Evolutionary conservation across 2,113 vertebrate genomes (phyloP).

Genomic region (Osmerus eperlanus): DNA sequence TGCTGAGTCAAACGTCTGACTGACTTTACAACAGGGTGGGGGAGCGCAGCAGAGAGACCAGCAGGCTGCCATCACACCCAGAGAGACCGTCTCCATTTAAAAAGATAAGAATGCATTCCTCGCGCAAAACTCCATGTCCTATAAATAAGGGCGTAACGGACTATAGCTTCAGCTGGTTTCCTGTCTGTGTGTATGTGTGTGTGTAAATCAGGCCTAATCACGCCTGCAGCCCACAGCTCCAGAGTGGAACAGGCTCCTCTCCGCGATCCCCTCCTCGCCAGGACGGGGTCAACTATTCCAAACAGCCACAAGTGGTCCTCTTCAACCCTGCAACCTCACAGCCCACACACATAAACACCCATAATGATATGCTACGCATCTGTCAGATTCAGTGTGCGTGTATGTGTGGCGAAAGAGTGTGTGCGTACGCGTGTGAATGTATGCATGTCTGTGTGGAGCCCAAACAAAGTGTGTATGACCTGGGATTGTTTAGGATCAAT

Average conservation of each 20-base stretch:
- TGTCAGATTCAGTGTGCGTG: constrained; percentile 19
- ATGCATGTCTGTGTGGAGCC: not conserved
- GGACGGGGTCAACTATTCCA: constrained; percentile 22
- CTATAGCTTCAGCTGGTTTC: not conserved
- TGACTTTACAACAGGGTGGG: constrained; percentile 16
- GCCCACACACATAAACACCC: constrained; percentile 23
- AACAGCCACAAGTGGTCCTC: constrained; percentile 29
- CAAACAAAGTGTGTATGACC: not conserved
- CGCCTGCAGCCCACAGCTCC: not conserved
- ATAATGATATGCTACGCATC: constrained; percentile 42
- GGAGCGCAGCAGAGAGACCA: constrained; percentile 9
- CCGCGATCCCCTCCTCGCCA: not conserved
- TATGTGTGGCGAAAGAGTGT: not conserved
- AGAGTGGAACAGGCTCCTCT: constrained; percentile 15
- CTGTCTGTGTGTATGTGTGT: not conserved
- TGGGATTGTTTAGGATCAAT: not conserved
- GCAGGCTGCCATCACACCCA: constrained; percentile 17
- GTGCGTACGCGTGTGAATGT: not conserved
- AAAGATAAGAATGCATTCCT: not conserved
- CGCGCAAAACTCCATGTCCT: not conserved
- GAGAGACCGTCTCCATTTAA: not conserved
- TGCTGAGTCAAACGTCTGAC: constrained; percentile 41
- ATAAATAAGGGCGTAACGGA: not conserved
- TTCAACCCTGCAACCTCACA: constrained; percentile 42
- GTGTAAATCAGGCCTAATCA: not conserved